phyloP scores from a whole-genome alignment of 2,888 invertebrate species.

The Therioaphis trifolii region DNA sequence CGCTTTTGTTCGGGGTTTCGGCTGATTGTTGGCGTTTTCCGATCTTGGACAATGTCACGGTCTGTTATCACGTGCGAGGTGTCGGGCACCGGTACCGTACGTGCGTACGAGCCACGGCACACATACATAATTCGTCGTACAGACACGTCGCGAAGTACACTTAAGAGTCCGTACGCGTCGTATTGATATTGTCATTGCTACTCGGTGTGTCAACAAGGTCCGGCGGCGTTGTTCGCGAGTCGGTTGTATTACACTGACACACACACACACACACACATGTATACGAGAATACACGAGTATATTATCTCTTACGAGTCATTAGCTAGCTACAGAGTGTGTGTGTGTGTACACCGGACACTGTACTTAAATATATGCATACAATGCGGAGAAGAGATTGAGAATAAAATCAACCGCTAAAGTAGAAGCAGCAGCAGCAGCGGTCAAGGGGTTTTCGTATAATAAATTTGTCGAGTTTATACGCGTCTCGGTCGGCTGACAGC shows the following conservation, averaged over 20 bases:
- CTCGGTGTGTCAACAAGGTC: not conserved
- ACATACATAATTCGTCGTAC: not conserved
- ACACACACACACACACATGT: too few species aligned
- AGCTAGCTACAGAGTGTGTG: not conserved
- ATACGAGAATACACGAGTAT: not conserved
- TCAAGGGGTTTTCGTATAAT: not conserved
- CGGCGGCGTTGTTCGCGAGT: not conserved
- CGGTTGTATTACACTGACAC: too few species aligned
- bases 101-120: too few species aligned
- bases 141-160: not conserved
- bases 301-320: constrained; percentile 5
- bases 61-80: not conserved
- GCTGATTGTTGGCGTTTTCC: too few species aligned
- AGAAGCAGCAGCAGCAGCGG: not conserved
- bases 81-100: not conserved
- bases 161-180: not conserved
- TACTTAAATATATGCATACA: not conserved
- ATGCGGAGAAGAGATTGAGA: too few species aligned
- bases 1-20: too few species aligned
- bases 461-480: constrained; percentile 33
- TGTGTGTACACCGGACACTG: not conserved
- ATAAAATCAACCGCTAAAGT: not conserved
- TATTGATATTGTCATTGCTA: not conserved
- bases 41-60: not conserved
- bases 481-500: not conserved